Conservation (phyloP, 2,888 invertebrate species). For the Netelia fuscicornis region DNA sequence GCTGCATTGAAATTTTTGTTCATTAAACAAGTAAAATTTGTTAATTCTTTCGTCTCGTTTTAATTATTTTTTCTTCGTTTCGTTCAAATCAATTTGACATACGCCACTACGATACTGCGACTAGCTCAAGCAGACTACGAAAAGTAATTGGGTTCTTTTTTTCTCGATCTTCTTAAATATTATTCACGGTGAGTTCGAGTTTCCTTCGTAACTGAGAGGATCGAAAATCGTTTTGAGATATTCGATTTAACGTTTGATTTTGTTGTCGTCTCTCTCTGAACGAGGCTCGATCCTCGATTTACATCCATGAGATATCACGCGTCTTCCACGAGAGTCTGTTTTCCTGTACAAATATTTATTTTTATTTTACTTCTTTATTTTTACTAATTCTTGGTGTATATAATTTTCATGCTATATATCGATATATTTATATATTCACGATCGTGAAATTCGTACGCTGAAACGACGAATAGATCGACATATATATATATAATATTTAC, state of each 20-base stretch:
- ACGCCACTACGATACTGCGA: constrained; percentile 53
- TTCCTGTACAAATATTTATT: constrained; percentile 57
- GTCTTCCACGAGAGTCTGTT: constrained; percentile 1
- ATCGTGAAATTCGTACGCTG: constrained; percentile 30
- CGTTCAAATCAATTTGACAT: constrained; percentile 17
- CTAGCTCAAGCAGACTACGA: constrained; percentile 62
- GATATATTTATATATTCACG: constrained; percentile 32
- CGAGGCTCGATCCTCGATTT: constrained; percentile 3
- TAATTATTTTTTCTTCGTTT: background rate
- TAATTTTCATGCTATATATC: constrained; percentile 35
- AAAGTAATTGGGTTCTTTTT: constrained; percentile 17
- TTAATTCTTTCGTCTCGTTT: constrained; percentile 1
- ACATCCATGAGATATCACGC: background rate
- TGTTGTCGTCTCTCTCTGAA: background rate
- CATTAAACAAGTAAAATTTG: constrained; percentile 47
- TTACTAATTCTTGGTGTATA: constrained; percentile 45
- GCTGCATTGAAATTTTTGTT: background rate
- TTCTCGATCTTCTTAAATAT: constrained; percentile 4
- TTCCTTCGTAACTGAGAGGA: background rate
- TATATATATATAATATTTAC: background rate
- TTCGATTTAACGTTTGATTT: background rate
- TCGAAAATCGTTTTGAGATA: background rate
- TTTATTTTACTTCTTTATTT: constrained; percentile 41
- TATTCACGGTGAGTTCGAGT: background rate
- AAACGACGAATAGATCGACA: constrained; percentile 38